Evolutionary conservation across 1,140 invertebrate species (phyloP), one percentile per base, ranked within the genome.

Genomic region (Ylistrum balloti): DNA sequence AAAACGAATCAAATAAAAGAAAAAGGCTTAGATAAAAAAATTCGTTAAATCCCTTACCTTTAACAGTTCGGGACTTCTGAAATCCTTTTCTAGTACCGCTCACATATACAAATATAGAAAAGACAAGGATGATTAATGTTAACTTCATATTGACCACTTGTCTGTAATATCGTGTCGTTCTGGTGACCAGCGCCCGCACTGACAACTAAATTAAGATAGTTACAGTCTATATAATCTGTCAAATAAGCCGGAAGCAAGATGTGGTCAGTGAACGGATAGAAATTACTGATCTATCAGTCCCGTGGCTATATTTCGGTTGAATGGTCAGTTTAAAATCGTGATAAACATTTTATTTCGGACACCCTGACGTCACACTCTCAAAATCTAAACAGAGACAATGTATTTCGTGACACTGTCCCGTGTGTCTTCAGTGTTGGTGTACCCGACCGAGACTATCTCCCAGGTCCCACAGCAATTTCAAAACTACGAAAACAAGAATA

Each of bases 321-420:
- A 28, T n/a, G 56, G 56, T 74, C 56, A 74, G 56, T 74, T n/a
- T n/a, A 28, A 74, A 74, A 74, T 74, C 56, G 56, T 74, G 56
- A 28, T 74, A n/a, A 28, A 28, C 5, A 74, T 2, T 17, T 28
- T 28, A 74, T 5, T 28, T 28, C n/a, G 56, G n/a, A 22, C n/a
- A 74, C n/a, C 13, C 56, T 5, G 22, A 74, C 56, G 56, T 74
- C 56, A 74, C 7, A 74, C 22, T 28, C 5, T 1, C 9, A n/a
- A 74, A 74, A 74, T 74, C 22, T 74, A 74, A 74, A 74, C 56
- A 74, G 9, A 74, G 56, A 17, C 22, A 28, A 5, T 74, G 22
- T 48, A 48, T 22, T 17, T 17, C 45, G 45, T 48, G 56, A 74
- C 45, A 22, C 56, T 28, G 56, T n/a, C 56, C 56, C 5, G 20